A percentile compares a stretch with the other conserved stretches of the same genome.
phyloP scores from a whole-genome alignment of 2,888 invertebrate species.

The Biston betularia region DNA sequence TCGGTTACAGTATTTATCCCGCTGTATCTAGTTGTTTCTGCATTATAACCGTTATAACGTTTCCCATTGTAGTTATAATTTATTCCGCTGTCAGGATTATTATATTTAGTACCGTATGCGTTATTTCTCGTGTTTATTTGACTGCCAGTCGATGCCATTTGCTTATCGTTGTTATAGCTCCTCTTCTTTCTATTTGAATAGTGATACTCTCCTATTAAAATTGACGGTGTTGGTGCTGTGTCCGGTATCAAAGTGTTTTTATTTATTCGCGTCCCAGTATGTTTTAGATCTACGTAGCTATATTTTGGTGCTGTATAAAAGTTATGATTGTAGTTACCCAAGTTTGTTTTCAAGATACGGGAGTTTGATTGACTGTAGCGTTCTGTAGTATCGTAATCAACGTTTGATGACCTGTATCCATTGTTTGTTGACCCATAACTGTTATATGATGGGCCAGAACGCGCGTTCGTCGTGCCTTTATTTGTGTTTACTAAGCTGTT shows the following conservation, averaged over 20 bases:
- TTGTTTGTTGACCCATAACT: not conserved
- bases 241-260: not conserved
- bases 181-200: constrained; percentile 13
- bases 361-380: not conserved
- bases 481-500: not conserved
- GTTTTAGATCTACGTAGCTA: not conserved
- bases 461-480: not conserved
- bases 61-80: constrained; percentile 13
- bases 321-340: not conserved
- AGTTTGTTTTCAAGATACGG: not conserved
- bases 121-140: not conserved
- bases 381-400: not conserved
- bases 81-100: constrained; percentile 16
- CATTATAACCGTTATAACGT: not conserved
- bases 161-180: not conserved
- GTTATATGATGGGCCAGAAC: not conserved
- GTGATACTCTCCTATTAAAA: not conserved
- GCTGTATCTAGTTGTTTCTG: not conserved
- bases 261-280: not conserved
- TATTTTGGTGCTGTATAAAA: not conserved
- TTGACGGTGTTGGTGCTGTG: not conserved
- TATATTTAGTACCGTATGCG: not conserved
- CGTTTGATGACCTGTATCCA: not conserved
- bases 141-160: not conserved
- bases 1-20: not conserved